phyloP scores from a whole-genome alignment of 1,140 invertebrate species.

The Diorhabda sublineata region DNA sequence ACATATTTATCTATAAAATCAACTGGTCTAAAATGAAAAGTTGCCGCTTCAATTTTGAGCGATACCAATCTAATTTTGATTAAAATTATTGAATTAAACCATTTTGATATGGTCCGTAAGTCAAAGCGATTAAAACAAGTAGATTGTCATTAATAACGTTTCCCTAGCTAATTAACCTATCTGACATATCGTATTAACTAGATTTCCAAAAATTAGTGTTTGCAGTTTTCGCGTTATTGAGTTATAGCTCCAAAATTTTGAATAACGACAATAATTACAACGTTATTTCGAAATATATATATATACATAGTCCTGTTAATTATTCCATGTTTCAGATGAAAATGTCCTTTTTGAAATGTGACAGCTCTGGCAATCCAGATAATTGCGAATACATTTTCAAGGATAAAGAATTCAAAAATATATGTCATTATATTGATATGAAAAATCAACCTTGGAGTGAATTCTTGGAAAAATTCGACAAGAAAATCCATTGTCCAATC shows the following conservation, averaged over 20 bases:
- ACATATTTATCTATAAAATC: too few relatives aligned
- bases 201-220: background rate
- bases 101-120: background rate
- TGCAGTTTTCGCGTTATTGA: background rate
- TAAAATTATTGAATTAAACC: background rate
- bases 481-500: constrained; percentile 31
- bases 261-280: background rate
- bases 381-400: constrained; percentile 37
- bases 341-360: constrained; percentile 37
- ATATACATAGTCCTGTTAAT: too few relatives aligned
- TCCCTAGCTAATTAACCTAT: background rate
- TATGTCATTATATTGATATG: constrained; percentile 29
- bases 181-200: background rate
- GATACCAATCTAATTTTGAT: background rate
- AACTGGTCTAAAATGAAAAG: too few relatives aligned
- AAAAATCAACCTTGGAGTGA: constrained; percentile 33
- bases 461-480: constrained; percentile 32
- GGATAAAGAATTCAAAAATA: constrained; percentile 28
- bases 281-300: too few relatives aligned
- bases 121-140: background rate
- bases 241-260: background rate
- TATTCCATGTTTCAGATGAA: constrained; percentile 21
- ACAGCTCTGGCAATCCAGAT: constrained; percentile 33
- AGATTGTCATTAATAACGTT: background rate
- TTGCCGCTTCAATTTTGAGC: background rate